Evolutionary conservation across 1,140 invertebrate species (phyloP).

Genomic region (Stegodyphus mimosarum): DNA sequence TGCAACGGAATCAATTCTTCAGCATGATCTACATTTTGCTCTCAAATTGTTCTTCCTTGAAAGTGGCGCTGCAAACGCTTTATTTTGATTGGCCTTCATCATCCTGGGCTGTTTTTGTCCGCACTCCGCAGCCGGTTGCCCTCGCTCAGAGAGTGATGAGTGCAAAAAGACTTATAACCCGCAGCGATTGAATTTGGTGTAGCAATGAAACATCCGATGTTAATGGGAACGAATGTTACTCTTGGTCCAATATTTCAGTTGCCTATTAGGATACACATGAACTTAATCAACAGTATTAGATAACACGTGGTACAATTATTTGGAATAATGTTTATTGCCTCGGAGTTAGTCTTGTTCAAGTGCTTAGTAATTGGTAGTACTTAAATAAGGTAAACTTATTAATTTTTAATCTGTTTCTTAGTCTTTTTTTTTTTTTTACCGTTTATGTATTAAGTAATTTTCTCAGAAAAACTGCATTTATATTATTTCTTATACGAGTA

Average conservation of each 20-base stretch:
- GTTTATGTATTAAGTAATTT: neutral
- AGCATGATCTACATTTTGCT: too few relatives aligned
- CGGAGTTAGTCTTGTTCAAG: neutral
- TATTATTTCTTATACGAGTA: neutral
- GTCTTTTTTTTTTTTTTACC: neutral
- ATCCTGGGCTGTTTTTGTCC: neutral
- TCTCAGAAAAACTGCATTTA: neutral
- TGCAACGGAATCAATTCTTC: too few relatives aligned
- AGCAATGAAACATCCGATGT: conserved; percentile 14
- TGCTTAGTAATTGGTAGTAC: neutral
- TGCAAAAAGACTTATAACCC: conserved; percentile 52
- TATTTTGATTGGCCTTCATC: conserved; percentile 32
- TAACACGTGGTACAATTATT: conserved; percentile 44
- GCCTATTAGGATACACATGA: conserved; percentile 7
- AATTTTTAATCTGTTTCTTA: neutral
- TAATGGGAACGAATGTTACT: conserved; percentile 10
- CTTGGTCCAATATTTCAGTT: neutral
- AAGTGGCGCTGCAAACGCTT: conserved; percentile 35
- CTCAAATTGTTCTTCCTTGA: neutral
- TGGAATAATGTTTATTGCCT: neutral
- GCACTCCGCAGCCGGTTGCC: neutral
- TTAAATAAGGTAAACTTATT: neutral
- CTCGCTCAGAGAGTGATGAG: conserved; percentile 42
- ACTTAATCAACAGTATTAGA: conserved; percentile 37
- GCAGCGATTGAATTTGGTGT: conserved; percentile 24